Evolutionary conservation across 2,113 vertebrate genomes (phyloP), one percentile per base, ranked within the genome.

Genomic region (Kobus ellipsiprymnus): DNA sequence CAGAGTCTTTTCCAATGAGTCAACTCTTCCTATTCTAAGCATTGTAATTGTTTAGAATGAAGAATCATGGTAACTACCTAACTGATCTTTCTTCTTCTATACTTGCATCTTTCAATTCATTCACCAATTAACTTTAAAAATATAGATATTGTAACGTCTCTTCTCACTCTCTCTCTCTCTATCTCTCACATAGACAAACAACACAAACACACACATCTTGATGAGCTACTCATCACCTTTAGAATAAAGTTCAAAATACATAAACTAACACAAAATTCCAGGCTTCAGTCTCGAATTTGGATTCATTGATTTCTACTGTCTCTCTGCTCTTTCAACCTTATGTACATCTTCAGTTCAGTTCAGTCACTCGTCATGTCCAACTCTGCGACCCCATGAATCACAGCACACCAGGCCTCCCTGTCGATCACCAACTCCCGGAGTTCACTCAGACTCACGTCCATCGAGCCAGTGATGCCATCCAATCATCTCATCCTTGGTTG

Each of bases 351-450:
- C 57, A 59, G 25, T 59, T 59, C 23, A 59, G 25, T 27, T 59
- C 57, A 59, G 23, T 25, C 1, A 0, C 57, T 59, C 57, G 10
- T 59, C 0, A 0, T 59, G 4, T 59, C 10, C 0, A 0, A 59
- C 25, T 59, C 57, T 59, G 25, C 4, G 25, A 59, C 57, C 25
- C 57, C 57, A 59, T 59, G 57, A 27, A 27, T 27, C 48, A 11
- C 46, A 48, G 48, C 48, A 48, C 0, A 2, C 48, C 48, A 48
- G 48, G 2, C 48, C 48, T 50, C 48, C 48, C 48, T 50, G 48
- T 50, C 48, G 12, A 50, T 50, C 48, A 50, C 48, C 48, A 48
- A 2, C 48, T 48, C 48, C 48, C 1, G 11, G 2, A 48, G 11
- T 48, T 48, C 48, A 48, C 48, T 48, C 48, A 48, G 8, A 48